phyloP scores from a whole-genome alignment of 2,888 invertebrate species.

The Platycheirus albimanus region DNA sequence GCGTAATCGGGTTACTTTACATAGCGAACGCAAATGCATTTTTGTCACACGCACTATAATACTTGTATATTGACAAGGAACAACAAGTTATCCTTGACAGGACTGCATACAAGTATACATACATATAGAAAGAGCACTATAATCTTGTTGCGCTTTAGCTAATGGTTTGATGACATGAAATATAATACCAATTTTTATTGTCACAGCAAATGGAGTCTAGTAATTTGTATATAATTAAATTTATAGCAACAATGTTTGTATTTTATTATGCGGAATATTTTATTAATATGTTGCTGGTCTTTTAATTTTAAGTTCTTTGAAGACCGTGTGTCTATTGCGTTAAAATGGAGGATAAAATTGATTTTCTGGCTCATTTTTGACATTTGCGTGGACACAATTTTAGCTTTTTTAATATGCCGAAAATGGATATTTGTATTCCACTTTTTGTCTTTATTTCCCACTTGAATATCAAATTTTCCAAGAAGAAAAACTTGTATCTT shows the following conservation, averaged over 20 bases:
- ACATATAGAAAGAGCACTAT: not conserved
- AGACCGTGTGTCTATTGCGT: too few relatives aligned
- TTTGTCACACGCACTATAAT: constrained; percentile 69
- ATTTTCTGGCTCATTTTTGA: too few relatives aligned
- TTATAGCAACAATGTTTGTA: constrained; percentile 19
- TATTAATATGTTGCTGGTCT: constrained; percentile 24
- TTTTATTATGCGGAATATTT: constrained; percentile 11
- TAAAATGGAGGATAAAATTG: too few relatives aligned
- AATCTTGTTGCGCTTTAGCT: constrained; percentile 32
- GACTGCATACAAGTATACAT: not conserved
- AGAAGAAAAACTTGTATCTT: too few relatives aligned
- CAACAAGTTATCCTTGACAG: constrained; percentile 32
- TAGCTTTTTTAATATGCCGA: too few relatives aligned
- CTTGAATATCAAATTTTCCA: too few relatives aligned
- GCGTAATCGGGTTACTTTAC: constrained; percentile 54
- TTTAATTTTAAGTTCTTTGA: too few relatives aligned
- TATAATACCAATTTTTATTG: constrained; percentile 23
- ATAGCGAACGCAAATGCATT: constrained; percentile 65
- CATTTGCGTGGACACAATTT: too few relatives aligned
- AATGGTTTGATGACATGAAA: constrained; percentile 61
- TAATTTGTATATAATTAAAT: constrained; percentile 34
- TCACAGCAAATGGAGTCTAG: constrained; percentile 24
- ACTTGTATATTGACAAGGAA: constrained; percentile 38
- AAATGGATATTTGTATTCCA: too few relatives aligned
- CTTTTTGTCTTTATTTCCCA: too few relatives aligned